These are phyloP conservation scores for Vicugna pacos DNA, from an alignment of 2,113 vertebrate genomes.

Conservation along the genomic window DNA sequence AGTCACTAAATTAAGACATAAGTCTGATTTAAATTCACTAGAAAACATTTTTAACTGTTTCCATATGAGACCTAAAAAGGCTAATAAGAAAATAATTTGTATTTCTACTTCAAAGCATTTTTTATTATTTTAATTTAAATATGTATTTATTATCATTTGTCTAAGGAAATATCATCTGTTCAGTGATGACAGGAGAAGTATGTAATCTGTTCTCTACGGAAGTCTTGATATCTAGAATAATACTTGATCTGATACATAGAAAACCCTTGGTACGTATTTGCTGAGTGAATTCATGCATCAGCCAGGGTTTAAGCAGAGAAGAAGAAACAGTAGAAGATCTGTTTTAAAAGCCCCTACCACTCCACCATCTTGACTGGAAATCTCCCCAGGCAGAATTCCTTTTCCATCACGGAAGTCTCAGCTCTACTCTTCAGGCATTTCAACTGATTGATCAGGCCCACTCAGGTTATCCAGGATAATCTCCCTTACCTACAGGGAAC, in stretches of 20 bases:
- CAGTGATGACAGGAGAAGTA: not conserved
- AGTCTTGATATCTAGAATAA: not conserved
- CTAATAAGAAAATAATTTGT: slow-evolving; percentile 40
- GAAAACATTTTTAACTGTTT: not conserved
- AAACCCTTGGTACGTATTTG: not conserved
- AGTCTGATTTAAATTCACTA: not conserved
- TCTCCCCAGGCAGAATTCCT: not conserved
- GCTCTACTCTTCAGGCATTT: not conserved
- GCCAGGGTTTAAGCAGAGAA: not conserved
- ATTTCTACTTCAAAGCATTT: not conserved
- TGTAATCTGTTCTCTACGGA: not conserved
- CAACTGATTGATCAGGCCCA: not conserved
- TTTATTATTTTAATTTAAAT: not conserved
- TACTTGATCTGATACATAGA: not conserved
- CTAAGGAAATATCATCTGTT: not conserved
- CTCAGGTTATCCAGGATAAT: not conserved
- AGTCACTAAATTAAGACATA: not conserved
- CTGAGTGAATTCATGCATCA: not conserved
- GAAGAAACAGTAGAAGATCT: not conserved
- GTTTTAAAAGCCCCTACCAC: not conserved
- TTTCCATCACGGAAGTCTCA: not conserved
- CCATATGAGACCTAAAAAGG: not conserved
- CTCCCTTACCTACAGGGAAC: not conserved
- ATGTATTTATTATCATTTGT: not conserved
- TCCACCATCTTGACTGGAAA: too few relatives aligned